phyloP scores from a whole-genome alignment of 2,888 invertebrate genomes.

The Aspidiotus rigidus region DNA sequence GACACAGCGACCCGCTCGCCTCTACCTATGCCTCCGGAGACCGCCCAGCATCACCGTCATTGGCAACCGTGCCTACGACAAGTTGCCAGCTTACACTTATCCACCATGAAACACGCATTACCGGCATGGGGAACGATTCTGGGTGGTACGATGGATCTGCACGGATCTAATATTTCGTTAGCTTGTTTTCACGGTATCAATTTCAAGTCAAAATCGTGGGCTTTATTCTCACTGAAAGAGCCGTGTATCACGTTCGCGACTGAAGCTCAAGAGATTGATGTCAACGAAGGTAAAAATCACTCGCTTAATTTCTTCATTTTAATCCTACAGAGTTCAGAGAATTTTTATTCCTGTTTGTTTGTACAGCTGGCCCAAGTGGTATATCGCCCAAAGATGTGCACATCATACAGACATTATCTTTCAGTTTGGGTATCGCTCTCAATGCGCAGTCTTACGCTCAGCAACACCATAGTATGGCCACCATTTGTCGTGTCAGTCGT shows the following conservation, averaged over 20 bases:
- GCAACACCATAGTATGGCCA: conserved; percentile 78
- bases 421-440: conserved; percentile 66
- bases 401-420: conserved; percentile 82
- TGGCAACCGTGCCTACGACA: conserved; percentile 84
- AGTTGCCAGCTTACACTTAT: conserved; percentile 70
- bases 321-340: background rate
- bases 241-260: conserved; percentile 88
- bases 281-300: conserved; percentile 15
- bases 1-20: conserved; percentile 10
- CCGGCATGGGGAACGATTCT: conserved; percentile 59
- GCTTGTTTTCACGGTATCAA: conserved; percentile 97
- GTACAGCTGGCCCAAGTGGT: conserved; percentile 12
- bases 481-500: conserved; percentile 82
- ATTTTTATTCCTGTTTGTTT: conserved; percentile 33
- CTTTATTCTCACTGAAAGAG: conserved; percentile 83
- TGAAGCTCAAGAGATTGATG: conserved; percentile 71
- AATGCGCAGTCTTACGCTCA: conserved; percentile 46
- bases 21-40: conserved; percentile 45
- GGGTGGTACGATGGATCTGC: conserved; percentile 80
- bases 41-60: conserved; percentile 78
- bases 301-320: background rate
- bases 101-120: conserved; percentile 46
- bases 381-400: conserved; percentile 57
- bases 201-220: conserved; percentile 93
- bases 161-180: conserved; percentile 81